These are phyloP conservation scores for Ictalurus punctatus DNA, from an alignment of 2,113 vertebrate genomes.

Conservation along the genomic window DNA sequence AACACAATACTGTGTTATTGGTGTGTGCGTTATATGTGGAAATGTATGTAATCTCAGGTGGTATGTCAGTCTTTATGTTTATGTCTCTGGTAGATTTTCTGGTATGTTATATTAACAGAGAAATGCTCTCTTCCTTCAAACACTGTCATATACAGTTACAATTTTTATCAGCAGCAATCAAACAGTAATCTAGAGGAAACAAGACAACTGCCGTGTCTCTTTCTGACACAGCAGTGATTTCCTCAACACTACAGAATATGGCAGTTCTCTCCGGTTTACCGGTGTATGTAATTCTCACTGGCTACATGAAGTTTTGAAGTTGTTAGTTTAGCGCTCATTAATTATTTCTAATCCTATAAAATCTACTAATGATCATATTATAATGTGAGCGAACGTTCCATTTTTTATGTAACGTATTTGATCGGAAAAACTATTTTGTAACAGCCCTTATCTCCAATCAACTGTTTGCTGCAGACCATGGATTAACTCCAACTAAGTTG, in stretches of 20 bases:
- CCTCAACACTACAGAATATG: constrained; percentile 20
- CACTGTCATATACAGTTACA: constrained; percentile 24
- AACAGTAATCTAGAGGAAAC: constrained; percentile 48
- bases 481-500: constrained; percentile 18
- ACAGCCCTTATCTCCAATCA: not conserved
- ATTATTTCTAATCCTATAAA: not conserved
- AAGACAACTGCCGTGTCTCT: constrained; percentile 21
- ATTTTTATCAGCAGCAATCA: constrained; percentile 58
- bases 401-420: not conserved
- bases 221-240: constrained; percentile 21
- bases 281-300: not conserved
- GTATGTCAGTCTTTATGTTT: not conserved
- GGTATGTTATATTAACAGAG: not conserved
- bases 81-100: not conserved
- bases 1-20: not conserved
- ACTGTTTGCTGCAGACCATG: not conserved
- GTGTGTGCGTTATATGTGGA: not conserved
- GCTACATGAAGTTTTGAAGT: not conserved
- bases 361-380: not conserved
- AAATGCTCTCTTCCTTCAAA: not conserved
- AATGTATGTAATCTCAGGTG: not conserved
- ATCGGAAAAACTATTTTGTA: not conserved
- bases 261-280: constrained; percentile 53
- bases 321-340: not conserved
- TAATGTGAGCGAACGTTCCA: not conserved